phyloP scores from a whole-genome alignment of 2,113 vertebrate species.

The Xiphias gladius region DNA sequence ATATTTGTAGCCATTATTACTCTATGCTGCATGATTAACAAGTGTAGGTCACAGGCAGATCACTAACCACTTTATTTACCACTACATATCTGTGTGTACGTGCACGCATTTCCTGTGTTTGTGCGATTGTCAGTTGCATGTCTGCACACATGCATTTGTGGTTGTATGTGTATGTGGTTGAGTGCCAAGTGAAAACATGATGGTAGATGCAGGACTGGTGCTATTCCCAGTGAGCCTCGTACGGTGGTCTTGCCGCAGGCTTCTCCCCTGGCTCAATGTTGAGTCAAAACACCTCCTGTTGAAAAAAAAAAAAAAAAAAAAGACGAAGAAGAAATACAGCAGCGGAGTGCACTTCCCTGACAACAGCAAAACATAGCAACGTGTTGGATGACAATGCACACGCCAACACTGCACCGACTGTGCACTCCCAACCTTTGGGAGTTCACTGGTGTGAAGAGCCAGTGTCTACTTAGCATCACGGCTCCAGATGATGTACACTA shows the following conservation, averaged over 20 bases:
- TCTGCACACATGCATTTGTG: neutral
- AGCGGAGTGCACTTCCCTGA: conserved; percentile 52
- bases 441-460: conserved; percentile 54
- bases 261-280: conserved; percentile 72
- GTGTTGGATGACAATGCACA: conserved; percentile 55
- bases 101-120: neutral
- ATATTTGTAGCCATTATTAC: conserved; percentile 9
- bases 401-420: conserved; percentile 59
- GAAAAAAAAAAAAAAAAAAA: conserved; percentile 29
- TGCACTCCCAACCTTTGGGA: conserved; percentile 66
- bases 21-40: conserved; percentile 1
- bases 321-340: conserved; percentile 11
- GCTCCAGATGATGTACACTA: conserved; percentile 52
- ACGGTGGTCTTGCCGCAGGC: conserved; percentile 75
- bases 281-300: conserved; percentile 71
- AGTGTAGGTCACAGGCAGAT: neutral
- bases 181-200: conserved; percentile 51
- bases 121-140: neutral
- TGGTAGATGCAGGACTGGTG: conserved; percentile 50
- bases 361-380: conserved; percentile 68
- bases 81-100: neutral
- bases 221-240: conserved; percentile 70
- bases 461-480: conserved; percentile 46
- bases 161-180: conserved; percentile 6
- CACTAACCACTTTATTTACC: conserved; percentile 26